Base-by-base conservation (phyloP, 2,113 vertebrate genomes). In the Motacilla alba region DNA sequence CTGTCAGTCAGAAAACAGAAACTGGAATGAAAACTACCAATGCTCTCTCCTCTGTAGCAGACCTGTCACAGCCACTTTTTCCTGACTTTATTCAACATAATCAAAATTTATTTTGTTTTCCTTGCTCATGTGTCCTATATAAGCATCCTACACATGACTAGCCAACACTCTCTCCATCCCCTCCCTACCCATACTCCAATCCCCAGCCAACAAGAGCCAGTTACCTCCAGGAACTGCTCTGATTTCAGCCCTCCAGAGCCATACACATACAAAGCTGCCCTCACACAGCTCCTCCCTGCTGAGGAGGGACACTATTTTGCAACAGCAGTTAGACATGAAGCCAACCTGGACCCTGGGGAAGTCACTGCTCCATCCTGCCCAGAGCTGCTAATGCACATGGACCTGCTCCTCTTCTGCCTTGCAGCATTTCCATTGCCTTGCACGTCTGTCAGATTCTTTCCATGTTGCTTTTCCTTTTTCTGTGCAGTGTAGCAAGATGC, bases 1-100 rank as follows among this genome's bases (percentile, higher is more conserved):
- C 87, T 90, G 72, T 35, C 89, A 89, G 53, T 78, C 70, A 94
- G 67, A 82, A 31, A 92, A 44, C 33, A 90, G 55, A 89, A 93
- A 70, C 33, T 21, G 52, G 69, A 91, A 80, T 66, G 16, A 28
- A 88, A 80, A 85, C 35, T 83, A 70, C 55, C 79, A 70, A 11
- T 80, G 31, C 27, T 75, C 12, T 70, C 26, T 63, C 56, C 46
- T 44, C 33, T 18, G 9, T n/a, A 58, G 27, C 50, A 93, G 39
- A 39, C 11, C 47, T 15, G 11, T 49, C 67, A 80, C 46, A 55
- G 22, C 35, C 50, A 39, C 31, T 44, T 86, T 50, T 63, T 44
- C 47, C 28, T 35, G 17, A 60, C 15, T 73, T 58, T 24, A 43
- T 44, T 49, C 4, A 22, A 41, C 8, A 15, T 31, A 85, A 80